These are phyloP conservation scores for Caenorhabditis sp. DNA, from an alignment of 2,888 invertebrate genomes.

Conservation along the genomic window DNA sequence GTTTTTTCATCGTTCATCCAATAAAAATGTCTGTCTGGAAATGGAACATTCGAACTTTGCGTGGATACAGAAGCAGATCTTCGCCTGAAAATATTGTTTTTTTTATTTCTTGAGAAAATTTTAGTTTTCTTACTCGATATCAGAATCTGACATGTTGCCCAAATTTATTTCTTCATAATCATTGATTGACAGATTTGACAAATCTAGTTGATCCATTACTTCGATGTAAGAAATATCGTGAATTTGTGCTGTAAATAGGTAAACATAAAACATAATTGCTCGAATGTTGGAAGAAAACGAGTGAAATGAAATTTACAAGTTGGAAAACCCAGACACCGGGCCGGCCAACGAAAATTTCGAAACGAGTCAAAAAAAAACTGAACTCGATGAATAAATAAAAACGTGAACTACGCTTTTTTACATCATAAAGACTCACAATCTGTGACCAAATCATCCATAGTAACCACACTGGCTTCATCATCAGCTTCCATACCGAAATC, in stretches of 20 bases:
- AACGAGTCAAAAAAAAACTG: too few relatives aligned
- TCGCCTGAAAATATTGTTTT: background rate
- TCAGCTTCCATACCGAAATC: conserved; percentile 4
- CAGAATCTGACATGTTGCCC: conserved; percentile 3
- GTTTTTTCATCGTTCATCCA: conserved; percentile 39
- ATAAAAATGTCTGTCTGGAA: conserved; percentile 35
- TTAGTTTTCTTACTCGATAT: background rate
- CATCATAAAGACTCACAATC: too few relatives aligned
- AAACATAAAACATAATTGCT: too few relatives aligned
- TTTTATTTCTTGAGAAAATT: background rate
- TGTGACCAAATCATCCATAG: background rate
- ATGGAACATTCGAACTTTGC: conserved; percentile 3
- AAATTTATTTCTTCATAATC: background rate
- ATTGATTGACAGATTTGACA: background rate
- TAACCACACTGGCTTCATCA: background rate
- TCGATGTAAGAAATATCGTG: background rate
- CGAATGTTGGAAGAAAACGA: too few relatives aligned
- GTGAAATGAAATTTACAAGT: too few relatives aligned
- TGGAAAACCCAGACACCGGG: too few relatives aligned
- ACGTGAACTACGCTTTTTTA: too few relatives aligned
- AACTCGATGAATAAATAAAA: too few relatives aligned
- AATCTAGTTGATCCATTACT: background rate
- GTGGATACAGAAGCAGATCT: background rate
- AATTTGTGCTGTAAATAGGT: background rate
- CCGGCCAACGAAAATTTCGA: too few relatives aligned